phyloP scores from a whole-genome alignment of 2,888 invertebrate genomes.

The Monochamus alternatus region DNA sequence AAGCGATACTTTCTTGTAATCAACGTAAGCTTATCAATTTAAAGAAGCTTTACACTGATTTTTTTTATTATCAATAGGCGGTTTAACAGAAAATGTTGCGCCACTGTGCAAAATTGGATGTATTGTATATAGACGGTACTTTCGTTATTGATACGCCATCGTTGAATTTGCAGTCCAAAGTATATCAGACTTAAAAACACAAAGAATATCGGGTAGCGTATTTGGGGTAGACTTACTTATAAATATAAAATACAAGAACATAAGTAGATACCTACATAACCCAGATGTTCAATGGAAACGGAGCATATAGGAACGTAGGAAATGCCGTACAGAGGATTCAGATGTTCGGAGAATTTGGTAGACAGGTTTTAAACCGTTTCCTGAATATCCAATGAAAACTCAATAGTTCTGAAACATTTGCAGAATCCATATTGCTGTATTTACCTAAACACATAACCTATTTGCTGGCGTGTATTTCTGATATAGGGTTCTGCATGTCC shows the following conservation, averaged over 20 bases:
- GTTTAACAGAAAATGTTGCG: too few species aligned
- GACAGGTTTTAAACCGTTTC: constrained; percentile 31
- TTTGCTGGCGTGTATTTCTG: not conserved
- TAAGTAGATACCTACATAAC: constrained; percentile 48
- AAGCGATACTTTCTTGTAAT: too few species aligned
- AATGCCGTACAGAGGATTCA: constrained; percentile 29
- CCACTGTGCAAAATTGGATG: too few species aligned
- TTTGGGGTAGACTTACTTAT: constrained; percentile 44
- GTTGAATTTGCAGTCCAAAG: constrained; percentile 10
- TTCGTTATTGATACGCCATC: not conserved
- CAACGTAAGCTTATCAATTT: too few species aligned
- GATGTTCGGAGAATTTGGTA: constrained; percentile 37
- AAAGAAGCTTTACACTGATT: too few species aligned
- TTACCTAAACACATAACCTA: constrained; percentile 1
- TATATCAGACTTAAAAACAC: constrained; percentile 31
- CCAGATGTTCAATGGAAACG: constrained; percentile 47
- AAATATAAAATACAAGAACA: constrained; percentile 50
- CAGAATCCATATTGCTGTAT: constrained; percentile 8
- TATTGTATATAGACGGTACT: not conserved
- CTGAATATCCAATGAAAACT: constrained; percentile 31
- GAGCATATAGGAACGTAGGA: constrained; percentile 22
- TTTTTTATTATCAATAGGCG: too few species aligned
- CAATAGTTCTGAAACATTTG: constrained; percentile 31
- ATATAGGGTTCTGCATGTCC: not conserved
- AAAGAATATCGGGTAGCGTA: constrained; percentile 35